Base-by-base conservation (phyloP, 2,797 vertebrate genomes). In the Etheostoma perlongum region DNA sequence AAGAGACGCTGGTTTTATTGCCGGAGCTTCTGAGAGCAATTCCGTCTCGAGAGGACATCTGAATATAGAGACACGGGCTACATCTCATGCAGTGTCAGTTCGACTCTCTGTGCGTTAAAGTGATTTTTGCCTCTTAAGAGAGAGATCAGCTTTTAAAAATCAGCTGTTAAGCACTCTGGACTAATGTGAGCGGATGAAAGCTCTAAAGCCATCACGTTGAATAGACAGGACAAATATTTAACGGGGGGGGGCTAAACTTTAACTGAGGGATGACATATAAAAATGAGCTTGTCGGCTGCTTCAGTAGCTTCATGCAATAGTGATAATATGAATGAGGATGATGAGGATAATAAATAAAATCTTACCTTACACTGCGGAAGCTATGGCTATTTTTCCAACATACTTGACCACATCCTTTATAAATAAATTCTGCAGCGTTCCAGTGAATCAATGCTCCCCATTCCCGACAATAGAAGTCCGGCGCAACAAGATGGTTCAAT, bases 291-390 rank as follows among this genome's bases (percentile, higher is more conserved):
- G 52, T 49, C 76, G 18, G 64, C 48, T 42, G 67, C 59, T 46
- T 27, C 30, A 40, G 8, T 21, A 8, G 44, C 57, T 44, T 46
- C 63, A 60, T 80, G 40, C 49, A 61, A 53, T 40, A 49, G 70
- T 25, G 30, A 64, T 47, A 23, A 69, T 15, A 76, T 61, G 27
- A 58, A 76, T 16, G 52, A 74, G 60, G 9, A 48, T 12, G 48
- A 33, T 27, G 53, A 67, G 48, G 72, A 75, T 30, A 55, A 74
- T 64, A 54, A 78, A 23, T 49, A 53, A 40, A 44, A 33, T 84
- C 91, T 90, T 98, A 99, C 98, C 98, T 98, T 98, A 96, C 98
- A 97, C 97, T 97, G 96, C 96, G 97, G 96, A 97, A 96, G 96
- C 97, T 97, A 96, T 96, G 97, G 97, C 97, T 98, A 96, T 97